Evolutionary conservation across 2,113 vertebrate genomes (phyloP).

Genomic region (Propithecus coquereli): DNA sequence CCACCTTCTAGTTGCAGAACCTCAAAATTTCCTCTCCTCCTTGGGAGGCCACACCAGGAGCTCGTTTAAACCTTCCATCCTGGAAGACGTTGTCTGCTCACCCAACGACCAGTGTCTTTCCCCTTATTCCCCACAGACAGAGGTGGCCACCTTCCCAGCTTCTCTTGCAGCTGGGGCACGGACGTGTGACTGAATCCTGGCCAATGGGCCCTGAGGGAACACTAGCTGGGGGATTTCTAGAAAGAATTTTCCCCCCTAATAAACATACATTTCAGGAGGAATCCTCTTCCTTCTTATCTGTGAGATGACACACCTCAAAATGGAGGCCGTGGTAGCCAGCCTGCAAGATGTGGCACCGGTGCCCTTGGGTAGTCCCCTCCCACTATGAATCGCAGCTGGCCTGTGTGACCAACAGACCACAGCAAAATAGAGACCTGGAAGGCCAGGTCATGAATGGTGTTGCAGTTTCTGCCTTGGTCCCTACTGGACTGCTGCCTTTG

Average conservation of each 20-base stretch:
- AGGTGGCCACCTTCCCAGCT: background rate
- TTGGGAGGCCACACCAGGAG: background rate
- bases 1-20: background rate
- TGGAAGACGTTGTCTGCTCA: background rate
- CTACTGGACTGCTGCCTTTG: background rate
- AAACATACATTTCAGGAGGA: background rate
- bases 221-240: background rate
- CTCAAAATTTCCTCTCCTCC: background rate
- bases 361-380: background rate
- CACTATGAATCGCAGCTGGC: background rate
- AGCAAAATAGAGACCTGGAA: background rate
- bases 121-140: background rate
- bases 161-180: background rate
- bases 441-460: background rate
- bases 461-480: background rate
- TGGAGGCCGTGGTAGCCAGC: background rate
- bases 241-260: background rate
- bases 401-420: background rate
- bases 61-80: background rate
- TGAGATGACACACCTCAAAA: background rate
- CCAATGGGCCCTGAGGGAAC: background rate
- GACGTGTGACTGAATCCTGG: background rate
- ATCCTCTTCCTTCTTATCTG: background rate
- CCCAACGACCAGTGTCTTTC: background rate
- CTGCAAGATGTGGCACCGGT: background rate